A percentile compares a stretch with the other conserved stretches of the same genome.
These are phyloP conservation scores for Chymomyza costata DNA, from an alignment of 1,140 invertebrate genomes.

Conservation along the genomic window DNA sequence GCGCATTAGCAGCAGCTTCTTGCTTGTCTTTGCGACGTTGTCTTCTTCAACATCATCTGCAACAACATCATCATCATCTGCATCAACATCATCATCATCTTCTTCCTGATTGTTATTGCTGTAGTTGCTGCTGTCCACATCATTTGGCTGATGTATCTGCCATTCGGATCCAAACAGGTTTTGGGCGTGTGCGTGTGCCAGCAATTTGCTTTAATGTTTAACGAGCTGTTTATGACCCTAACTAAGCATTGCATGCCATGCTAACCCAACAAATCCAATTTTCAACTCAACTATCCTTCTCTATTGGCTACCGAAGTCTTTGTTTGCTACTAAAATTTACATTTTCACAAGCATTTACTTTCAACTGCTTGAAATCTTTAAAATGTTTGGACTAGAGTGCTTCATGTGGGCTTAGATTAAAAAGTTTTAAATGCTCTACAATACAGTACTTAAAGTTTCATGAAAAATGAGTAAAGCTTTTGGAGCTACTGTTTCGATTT, in stretches of 20 bases:
- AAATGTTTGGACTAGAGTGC: too few relatives aligned
- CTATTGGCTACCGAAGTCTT: conserved; percentile 19
- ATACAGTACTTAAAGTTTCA: too few relatives aligned
- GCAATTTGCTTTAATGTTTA: conserved; percentile 63
- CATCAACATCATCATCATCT: not conserved
- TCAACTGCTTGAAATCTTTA: conserved; percentile 52
- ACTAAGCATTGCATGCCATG: too few relatives aligned
- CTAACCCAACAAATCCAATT: too few relatives aligned
- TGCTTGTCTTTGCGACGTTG: conserved; percentile 53
- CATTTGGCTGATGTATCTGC: too few relatives aligned
- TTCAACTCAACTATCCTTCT: not conserved
- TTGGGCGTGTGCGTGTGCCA: conserved; percentile 59
- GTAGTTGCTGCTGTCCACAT: conserved; percentile 27
- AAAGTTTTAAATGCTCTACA: too few relatives aligned
- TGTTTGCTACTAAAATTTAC: too few relatives aligned
- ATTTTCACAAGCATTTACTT: conserved; percentile 51
- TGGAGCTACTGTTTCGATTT: too few relatives aligned
- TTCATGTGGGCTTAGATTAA: too few relatives aligned
- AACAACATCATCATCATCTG: not conserved
- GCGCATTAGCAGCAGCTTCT: too few relatives aligned
- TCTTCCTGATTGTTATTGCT: conserved; percentile 31
- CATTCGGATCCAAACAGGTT: conserved; percentile 38
- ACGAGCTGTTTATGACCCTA: conserved; percentile 62
- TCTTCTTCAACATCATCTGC: conserved; percentile 37
- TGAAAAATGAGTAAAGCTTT: too few relatives aligned